Conservation (phyloP, 1,140 invertebrate species). For the Bilobella aurantiaca region DNA sequence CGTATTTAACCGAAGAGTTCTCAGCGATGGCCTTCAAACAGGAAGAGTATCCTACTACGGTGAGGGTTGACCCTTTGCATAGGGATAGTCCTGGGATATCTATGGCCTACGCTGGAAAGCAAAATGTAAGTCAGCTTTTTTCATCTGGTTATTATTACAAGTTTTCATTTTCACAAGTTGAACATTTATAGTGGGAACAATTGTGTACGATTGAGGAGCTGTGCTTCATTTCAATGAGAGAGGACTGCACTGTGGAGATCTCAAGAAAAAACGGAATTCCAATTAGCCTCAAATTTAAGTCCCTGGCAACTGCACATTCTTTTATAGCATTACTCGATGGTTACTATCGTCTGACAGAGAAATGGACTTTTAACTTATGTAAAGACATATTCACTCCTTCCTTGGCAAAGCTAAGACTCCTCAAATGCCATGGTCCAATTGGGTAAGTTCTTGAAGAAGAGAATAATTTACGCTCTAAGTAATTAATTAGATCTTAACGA, state of each 20-base stretch:
- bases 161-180: slow-evolving; percentile 12
- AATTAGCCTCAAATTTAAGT: slow-evolving; percentile 58
- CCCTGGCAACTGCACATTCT: slow-evolving; percentile 52
- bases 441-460: slow-evolving; percentile 46
- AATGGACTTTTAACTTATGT: slow-evolving; percentile 83
- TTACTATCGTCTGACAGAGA: slow-evolving; percentile 73
- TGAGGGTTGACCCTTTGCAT: slow-evolving; percentile 61
- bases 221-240: slow-evolving; percentile 60
- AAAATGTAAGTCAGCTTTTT: slow-evolving; percentile 45
- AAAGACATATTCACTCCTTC: slow-evolving; percentile 65
- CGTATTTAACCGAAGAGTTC: slow-evolving; percentile 68
- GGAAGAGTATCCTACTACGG: slow-evolving; percentile 48
- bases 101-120: slow-evolving; percentile 48
- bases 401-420: slow-evolving; percentile 54
- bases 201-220: slow-evolving; percentile 71
- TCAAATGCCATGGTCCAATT: slow-evolving; percentile 79
- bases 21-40: slow-evolving; percentile 52
- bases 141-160: slow-evolving; percentile 24
- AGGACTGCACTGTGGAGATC: slow-evolving; percentile 62
- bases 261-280: slow-evolving; percentile 66
- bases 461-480: background rate
- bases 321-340: slow-evolving; percentile 75
- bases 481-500: background rate
- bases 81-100: slow-evolving; percentile 53
- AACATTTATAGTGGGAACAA: slow-evolving; percentile 53